Evolutionary conservation across 2,113 vertebrate genomes (phyloP), one percentile per base, ranked within the genome.

Genomic region (Peucedramus taeniatus): DNA sequence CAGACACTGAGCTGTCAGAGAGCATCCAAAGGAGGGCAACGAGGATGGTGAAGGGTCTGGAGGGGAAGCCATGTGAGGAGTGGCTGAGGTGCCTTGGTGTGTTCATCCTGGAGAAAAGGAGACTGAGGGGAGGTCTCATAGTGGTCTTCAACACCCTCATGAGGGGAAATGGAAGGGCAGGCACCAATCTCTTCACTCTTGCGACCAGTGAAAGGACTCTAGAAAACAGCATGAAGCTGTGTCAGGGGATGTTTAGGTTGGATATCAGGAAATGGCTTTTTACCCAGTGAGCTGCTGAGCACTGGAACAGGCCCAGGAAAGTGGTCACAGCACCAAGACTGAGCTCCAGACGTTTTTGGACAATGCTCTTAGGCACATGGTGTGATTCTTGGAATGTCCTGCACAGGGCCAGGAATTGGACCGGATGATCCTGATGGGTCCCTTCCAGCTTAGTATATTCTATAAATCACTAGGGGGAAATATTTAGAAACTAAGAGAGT

Each of bases 61-160:
- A 63, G 11, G 13, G 4, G 8, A 30, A 47, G n/a, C 13, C 1
- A 0, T 26, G 2, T 31, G 7, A 63, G 35, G 30, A 35, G 7
- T 1, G 3, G 21, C 21, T 79, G 20, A 72, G 35, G 6, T 6
- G 3, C 1, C 7, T 63, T 26, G 7, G 7, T 49, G 11, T 71
- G 35, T 23, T 15, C 31, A 72, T 17, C 3, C 50, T 72, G 57
- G 26, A 23, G 31, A 22, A 42, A 4, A 51, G 15, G n/a, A 31
- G 6, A 18, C 30, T 54, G 49, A 79, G 11, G 14, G 6, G 10
- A 56, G 26, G 37, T 4, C 3, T 37, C 31, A 13, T 0, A 2
- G 21, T 35, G 11, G 2, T 31, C 7, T 49, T 42, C 26, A 42
- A 23, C 11, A 35, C 15, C 8, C 10, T 37, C 10, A 13, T 0